These are phyloP conservation scores for Amiota communis DNA, from an alignment of 2,888 invertebrate genomes.

Conservation along the genomic window DNA sequence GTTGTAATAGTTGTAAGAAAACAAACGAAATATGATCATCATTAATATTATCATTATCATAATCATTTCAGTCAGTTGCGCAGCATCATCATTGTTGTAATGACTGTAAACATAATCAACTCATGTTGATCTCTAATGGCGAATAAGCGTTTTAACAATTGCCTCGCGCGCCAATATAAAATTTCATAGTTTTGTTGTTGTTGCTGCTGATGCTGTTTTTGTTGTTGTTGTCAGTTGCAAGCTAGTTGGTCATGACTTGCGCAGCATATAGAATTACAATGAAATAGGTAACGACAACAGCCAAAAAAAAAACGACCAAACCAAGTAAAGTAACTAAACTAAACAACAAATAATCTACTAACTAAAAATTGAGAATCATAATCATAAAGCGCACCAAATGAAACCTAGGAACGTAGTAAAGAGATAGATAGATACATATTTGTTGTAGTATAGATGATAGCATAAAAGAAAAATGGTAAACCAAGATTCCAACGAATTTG, in stretches of 20 bases:
- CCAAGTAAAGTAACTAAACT: conserved; percentile 46
- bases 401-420: conserved; percentile 25
- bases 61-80: neutral
- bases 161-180: conserved; percentile 30
- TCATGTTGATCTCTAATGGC: conserved; percentile 58
- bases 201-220: conserved; percentile 45
- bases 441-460: neutral
- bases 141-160: conserved; percentile 30
- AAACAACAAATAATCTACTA: conserved; percentile 31
- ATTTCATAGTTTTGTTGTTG: conserved; percentile 62
- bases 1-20: conserved; percentile 44
- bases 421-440: neutral
- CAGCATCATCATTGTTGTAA: conserved; percentile 56
- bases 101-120: conserved; percentile 64
- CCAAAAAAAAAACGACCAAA: conserved; percentile 56
- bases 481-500: conserved; percentile 68
- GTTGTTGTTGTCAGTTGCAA: conserved; percentile 40
- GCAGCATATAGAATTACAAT: conserved; percentile 54
- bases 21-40: conserved; percentile 1
- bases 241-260: conserved; percentile 56
- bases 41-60: conserved; percentile 39
- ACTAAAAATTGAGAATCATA: conserved; percentile 55
- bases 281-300: conserved; percentile 49
- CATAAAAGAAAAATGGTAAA: conserved; percentile 29
- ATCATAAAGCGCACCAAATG: conserved; percentile 63